Percentiles rank a stretch among this genome's conserved stretches.
phyloP scores from a whole-genome alignment of 2,888 invertebrate genomes.

The Pristionchus japonicus region DNA sequence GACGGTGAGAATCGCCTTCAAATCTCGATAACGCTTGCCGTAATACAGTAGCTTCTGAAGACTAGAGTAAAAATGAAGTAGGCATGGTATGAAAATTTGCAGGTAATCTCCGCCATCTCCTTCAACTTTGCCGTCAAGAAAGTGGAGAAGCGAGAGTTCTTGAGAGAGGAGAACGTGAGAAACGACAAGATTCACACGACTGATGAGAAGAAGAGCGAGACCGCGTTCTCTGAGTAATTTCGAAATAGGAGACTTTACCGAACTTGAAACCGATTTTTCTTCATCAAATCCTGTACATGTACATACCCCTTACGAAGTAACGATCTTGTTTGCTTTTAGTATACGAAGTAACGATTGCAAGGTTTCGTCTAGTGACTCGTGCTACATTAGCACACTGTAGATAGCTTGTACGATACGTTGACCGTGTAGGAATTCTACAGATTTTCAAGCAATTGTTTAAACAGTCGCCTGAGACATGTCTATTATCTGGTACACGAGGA shows the following conservation, averaged over 20 bases:
- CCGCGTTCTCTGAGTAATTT: background rate
- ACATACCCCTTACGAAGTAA: background rate
- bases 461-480: background rate
- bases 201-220: background rate
- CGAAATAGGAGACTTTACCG: background rate
- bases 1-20: background rate
- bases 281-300: background rate
- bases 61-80: too few species aligned
- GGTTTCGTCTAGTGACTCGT: background rate
- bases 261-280: background rate
- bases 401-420: background rate
- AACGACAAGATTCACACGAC: background rate
- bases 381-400: background rate
- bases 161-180: background rate
- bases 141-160: background rate
- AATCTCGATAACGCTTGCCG: too few species aligned
- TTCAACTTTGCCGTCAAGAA: background rate
- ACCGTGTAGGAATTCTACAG: background rate
- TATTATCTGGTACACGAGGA: background rate
- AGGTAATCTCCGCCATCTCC: background rate
- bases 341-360: background rate
- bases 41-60: too few species aligned
- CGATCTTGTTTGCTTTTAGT: background rate
- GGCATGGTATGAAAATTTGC: too few species aligned
- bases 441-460: background rate